Base-by-base conservation (phyloP, 2,888 invertebrate genomes). In the Melieria picta region DNA sequence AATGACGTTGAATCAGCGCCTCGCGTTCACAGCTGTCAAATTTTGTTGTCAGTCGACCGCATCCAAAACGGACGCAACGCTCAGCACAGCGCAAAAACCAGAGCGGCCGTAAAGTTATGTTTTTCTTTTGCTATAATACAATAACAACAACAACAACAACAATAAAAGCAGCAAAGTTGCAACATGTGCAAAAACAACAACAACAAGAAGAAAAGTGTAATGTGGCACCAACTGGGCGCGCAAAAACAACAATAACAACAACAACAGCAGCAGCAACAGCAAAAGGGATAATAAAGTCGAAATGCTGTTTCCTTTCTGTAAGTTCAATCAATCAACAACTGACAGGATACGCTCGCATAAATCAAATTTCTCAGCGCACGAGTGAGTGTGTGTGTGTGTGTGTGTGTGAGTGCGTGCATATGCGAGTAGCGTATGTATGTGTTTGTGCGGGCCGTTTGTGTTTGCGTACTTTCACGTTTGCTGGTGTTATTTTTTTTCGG, bases 321-420 rank as follows among this genome's bases (percentile, higher is more conserved):
- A 58, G 48, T 64, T 48, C 58, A 72, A 67, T 72, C 67, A 67
- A 72, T 67, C 67, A 72, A 63, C 43, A 45, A 11, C 67, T 64
- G 72, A 72, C 72, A 72, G 63, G n/a, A 72, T 52, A 50, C 46
- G 55, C 57, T 62, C 72, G 48, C 64, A 71, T 72, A 72, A 72
- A 67, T 68, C 72, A 67, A 68, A 67, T 16, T 64, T 67, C 63
- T 52, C 58, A 58, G 11, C 30, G 42, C 16, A 16, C 5, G 7
- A 42, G 57, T 42, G 42, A 11, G 43, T 10, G 42, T 58, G n/a
- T 30, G 45, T 58, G 30, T 3, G 30, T 30, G 30, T 3, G 30
- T 30, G 30, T 3, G 3, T 30, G 3, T 30, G 3, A 30, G 30
- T 30, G 30, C 30, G 30, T 30, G 30, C 30, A 30, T 30, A 30